Conservation (phyloP, 2,888 invertebrate species). For the Erpobdella octoculata region DNA sequence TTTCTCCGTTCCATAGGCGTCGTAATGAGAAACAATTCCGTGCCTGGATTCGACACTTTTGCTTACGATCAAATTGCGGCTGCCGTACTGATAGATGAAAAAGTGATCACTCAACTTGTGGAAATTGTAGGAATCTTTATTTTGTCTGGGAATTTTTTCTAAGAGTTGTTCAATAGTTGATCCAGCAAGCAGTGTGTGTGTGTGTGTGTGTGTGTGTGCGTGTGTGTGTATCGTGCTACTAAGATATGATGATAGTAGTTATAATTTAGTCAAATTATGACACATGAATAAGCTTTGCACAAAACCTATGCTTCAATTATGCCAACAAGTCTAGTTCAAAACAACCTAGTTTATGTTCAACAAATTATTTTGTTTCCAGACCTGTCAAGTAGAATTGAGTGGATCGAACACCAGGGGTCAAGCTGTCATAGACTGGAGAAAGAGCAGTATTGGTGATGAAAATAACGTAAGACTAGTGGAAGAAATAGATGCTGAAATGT, state of each 20-base stretch:
- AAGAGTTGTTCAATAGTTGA: too few relatives aligned
- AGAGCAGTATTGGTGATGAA: background rate
- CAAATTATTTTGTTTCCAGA: background rate
- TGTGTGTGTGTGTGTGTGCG: too few relatives aligned
- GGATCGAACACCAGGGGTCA: constrained; percentile 6
- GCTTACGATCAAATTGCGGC: constrained; percentile 8
- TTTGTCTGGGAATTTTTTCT: too few relatives aligned
- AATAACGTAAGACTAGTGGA: background rate
- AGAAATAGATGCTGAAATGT: background rate
- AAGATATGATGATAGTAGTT: background rate
- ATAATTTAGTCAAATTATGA: background rate
- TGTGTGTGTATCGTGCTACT: too few relatives aligned
- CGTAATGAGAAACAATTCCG: background rate
- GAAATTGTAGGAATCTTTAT: background rate
- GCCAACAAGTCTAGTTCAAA: background rate
- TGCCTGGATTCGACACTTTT: background rate
- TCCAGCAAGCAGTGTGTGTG: too few relatives aligned
- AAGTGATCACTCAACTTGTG: background rate
- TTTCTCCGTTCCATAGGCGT: background rate
- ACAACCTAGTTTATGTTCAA: background rate
- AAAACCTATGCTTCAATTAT: background rate
- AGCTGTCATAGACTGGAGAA: constrained; percentile 2
- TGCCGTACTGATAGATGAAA: constrained; percentile 5
- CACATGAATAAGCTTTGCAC: background rate
- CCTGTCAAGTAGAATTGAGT: background rate